Conservation (phyloP, 1,140 invertebrate genomes). For the Contarinia nasturtii region DNA sequence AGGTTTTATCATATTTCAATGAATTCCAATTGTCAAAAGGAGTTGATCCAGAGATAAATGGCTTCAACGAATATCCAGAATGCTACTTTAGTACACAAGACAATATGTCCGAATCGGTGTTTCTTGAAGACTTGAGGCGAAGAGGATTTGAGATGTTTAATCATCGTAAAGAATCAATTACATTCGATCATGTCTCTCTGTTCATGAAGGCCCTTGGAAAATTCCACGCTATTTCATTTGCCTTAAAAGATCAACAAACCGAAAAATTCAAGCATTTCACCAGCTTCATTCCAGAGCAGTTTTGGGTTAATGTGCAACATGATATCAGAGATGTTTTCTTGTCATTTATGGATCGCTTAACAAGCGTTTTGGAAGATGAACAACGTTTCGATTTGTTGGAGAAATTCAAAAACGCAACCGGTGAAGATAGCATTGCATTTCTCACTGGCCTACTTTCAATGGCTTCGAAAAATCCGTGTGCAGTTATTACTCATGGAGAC, state of each 20-base stretch:
- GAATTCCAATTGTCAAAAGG: constrained; percentile 10
- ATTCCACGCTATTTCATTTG: constrained; percentile 24
- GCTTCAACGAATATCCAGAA: constrained; percentile 11
- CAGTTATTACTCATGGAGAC: neutral
- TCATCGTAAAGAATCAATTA: constrained; percentile 14
- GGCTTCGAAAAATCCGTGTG: neutral
- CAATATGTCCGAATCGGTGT: constrained; percentile 14
- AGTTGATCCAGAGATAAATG: constrained; percentile 3
- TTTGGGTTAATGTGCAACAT: neutral
- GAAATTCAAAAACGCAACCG: neutral
- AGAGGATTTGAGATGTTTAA: constrained; percentile 16
- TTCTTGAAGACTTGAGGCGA: constrained; percentile 23
- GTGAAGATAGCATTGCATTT: neutral
- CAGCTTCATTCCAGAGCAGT: constrained; percentile 6
- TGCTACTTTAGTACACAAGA: constrained; percentile 7
- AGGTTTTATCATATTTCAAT: constrained; percentile 8
- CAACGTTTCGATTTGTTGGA: neutral
- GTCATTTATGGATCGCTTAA: neutral
- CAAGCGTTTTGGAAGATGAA: neutral
- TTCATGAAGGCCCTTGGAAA: constrained; percentile 18
- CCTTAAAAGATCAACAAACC: constrained; percentile 15
- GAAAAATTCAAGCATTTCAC: constrained; percentile 10
- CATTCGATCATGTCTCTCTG: constrained; percentile 17
- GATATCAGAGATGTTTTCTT: neutral
- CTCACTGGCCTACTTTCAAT: neutral